Percentiles rank a stretch among this genome's conserved stretches.
Conservation (phyloP, 2,113 vertebrate genomes). For the Arothron firmamentum region DNA sequence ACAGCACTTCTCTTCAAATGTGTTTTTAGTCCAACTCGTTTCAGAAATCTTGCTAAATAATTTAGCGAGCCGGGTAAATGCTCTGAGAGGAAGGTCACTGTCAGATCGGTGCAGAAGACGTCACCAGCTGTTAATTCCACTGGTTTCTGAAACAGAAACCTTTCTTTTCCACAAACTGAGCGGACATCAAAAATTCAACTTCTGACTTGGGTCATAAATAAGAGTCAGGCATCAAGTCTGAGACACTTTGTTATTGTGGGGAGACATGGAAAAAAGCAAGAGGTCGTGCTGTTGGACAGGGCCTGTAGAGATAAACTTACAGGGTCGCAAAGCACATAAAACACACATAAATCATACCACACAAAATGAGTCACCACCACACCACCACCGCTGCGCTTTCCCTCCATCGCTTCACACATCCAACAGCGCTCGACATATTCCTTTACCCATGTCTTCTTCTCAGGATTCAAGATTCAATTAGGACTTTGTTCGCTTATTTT, state of each 20-base stretch:
- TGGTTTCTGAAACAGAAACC: background rate
- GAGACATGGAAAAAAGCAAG: slow-evolving; percentile 20
- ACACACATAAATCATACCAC: slow-evolving; percentile 50
- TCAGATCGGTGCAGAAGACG: too few species aligned
- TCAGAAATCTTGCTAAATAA: too few species aligned
- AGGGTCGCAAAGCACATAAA: slow-evolving; percentile 52
- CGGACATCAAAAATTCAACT: slow-evolving; percentile 29
- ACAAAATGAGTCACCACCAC: slow-evolving; percentile 28
- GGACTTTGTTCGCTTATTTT: slow-evolving; percentile 44
- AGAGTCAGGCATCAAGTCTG: slow-evolving; percentile 17
- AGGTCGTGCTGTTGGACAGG: slow-evolving; percentile 49
- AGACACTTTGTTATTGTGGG: slow-evolving; percentile 20
- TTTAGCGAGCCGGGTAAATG: too few species aligned
- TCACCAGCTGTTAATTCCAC: background rate
- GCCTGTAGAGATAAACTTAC: slow-evolving; percentile 57
- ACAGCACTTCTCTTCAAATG: too few species aligned
- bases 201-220: slow-evolving; percentile 44
- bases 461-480: slow-evolving; percentile 57
- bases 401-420: slow-evolving; percentile 15
- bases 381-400: background rate
- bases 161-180: slow-evolving; percentile 1
- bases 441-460: slow-evolving; percentile 33
- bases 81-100: too few species aligned
- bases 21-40: too few species aligned
- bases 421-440: slow-evolving; percentile 33